These are phyloP conservation scores for Nineta flava DNA, from an alignment of 2,888 invertebrate species.

Conservation along the genomic window DNA sequence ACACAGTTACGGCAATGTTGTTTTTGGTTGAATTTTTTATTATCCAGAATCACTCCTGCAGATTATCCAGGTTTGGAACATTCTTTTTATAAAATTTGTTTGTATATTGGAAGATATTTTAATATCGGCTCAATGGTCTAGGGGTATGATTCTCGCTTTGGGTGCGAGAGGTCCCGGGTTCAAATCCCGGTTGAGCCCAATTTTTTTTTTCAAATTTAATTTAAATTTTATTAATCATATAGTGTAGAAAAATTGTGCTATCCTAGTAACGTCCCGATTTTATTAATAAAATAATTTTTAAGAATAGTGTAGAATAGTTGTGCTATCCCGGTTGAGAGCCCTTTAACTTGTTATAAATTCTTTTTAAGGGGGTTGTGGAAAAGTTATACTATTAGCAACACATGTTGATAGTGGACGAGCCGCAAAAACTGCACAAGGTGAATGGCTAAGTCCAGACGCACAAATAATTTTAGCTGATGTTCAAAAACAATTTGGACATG, in stretches of 20 bases:
- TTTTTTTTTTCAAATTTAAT: background rate
- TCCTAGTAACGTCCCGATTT: no score
- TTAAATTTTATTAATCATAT: background rate
- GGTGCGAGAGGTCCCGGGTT: no score
- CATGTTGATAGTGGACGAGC: slow-evolving; percentile 40
- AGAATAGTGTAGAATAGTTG: no score
- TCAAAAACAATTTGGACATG: slow-evolving; percentile 32
- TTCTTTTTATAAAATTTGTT: background rate
- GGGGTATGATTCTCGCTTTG: no score
- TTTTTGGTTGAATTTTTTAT: slow-evolving; percentile 61
- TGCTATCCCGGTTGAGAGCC: background rate
- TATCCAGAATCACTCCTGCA: slow-evolving; percentile 30
- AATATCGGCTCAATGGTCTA: background rate
- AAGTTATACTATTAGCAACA: slow-evolving; percentile 44
- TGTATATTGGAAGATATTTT: background rate
- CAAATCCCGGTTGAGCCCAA: background rate
- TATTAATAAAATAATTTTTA: no score
- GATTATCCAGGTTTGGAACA: slow-evolving; percentile 8
- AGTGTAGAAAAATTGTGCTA: no score
- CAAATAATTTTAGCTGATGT: slow-evolving; percentile 30
- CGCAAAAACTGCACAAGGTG: slow-evolving; percentile 35
- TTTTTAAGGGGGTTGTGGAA: slow-evolving; percentile 38
- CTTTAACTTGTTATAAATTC: background rate
- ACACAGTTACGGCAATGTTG: slow-evolving; percentile 49
- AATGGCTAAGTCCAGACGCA: slow-evolving; percentile 38